Evolutionary conservation across 2,113 vertebrate genomes (phyloP).

Genomic region (Dermatemys mawii): DNA sequence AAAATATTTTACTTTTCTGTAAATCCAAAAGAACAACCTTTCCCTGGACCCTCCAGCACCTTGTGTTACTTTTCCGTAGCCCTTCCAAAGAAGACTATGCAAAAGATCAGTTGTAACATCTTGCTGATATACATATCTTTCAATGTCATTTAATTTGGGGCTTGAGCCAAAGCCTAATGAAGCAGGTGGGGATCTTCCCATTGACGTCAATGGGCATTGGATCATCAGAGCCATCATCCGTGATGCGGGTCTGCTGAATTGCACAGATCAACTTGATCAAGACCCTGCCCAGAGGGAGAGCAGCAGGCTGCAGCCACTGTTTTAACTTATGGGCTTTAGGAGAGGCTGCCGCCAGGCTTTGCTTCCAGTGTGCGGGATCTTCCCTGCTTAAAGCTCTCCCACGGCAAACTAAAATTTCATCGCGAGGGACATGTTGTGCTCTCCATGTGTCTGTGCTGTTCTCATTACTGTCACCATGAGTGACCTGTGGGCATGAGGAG

Average conservation of each 20-base stretch:
- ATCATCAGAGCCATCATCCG: rapidly evolving
- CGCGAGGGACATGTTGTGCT: background rate
- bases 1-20: background rate
- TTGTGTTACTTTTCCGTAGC: background rate
- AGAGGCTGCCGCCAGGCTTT: background rate
- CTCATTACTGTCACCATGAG: rapidly evolving
- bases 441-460: rapidly evolving
- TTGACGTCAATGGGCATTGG: background rate
- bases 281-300: background rate
- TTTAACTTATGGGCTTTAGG: background rate
- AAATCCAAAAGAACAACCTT: background rate
- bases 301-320: background rate
- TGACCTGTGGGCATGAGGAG: background rate
- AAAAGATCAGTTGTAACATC: background rate
- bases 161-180: rapidly evolving
- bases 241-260: background rate
- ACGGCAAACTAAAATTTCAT: background rate
- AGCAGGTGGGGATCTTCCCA: background rate
- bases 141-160: background rate
- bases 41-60: background rate
- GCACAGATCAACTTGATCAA: background rate
- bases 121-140: background rate
- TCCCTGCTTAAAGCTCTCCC: background rate
- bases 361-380: background rate
- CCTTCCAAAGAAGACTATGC: background rate